Evolutionary conservation across 2,888 invertebrate genomes (phyloP), one percentile per base, ranked within the genome.

Genomic region (Caenorhabditis sp.): DNA sequence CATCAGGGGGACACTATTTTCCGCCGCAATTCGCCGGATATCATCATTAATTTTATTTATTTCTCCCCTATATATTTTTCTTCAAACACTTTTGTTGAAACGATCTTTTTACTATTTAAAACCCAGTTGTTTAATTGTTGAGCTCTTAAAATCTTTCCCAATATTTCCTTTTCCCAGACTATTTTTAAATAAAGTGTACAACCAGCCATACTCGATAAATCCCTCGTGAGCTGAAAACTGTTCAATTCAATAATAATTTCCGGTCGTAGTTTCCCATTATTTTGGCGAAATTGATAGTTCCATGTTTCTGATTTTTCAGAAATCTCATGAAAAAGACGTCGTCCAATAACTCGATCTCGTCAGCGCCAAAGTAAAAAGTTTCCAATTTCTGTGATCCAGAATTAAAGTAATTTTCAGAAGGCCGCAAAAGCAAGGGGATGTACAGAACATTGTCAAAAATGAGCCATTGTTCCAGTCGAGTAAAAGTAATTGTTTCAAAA

Each of bases 391-490:
- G 13, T 30, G 9, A 30, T 30, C 30, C 30, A 9, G 9, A 30
- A 30, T 30, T 30, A 30, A 30, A 30, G 9, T 9, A 30, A 30
- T 27, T 55, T 55, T 24, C 35, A 72, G 72, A 35, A 26, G 72
- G 6, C 72, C 72, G 4, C 39, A 50, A 37, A 72, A 72, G 20
- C 48, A 32, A 7, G 72, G 72, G 45, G 52, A 48, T 52, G 72
- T 72, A 1, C 72, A 72, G 26, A 53, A 41, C 9, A 70, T 70
- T 15, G 70, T 59, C 1, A 27, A 35, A 20, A 48, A 68, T 20
- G 68, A 68, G 20, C 35, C 52, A 6, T 48, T 24, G 32, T 43
- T 35, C 52, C 59, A 53, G 37, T 35, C 53, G 20, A 37, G 32
- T 1, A 50, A 27, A 22, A 20, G 39, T 22, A 13, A 20, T 1